A percentile compares a stretch with the other conserved stretches of the same genome.
Evolutionary conservation across 2,888 invertebrate genomes (phyloP).

Genomic region (Seira sanloemensis): DNA sequence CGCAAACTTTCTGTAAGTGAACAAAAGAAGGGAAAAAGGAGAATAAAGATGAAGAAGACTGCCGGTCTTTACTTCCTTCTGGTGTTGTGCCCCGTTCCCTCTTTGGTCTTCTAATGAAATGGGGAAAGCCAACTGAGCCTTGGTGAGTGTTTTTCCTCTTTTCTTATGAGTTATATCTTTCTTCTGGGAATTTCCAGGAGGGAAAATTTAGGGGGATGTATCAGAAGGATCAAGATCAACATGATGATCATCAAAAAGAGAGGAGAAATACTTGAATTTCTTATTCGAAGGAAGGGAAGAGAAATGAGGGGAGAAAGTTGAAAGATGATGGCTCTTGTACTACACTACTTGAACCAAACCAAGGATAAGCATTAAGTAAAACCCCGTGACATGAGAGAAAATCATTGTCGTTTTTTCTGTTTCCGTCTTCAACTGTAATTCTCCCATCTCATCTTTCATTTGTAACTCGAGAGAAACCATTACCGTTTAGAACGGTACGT

Average conservation of each 20-base stretch:
- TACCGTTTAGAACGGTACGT: neutral
- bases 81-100: neutral
- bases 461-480: neutral
- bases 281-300: constrained; percentile 14
- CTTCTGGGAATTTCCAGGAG: constrained; percentile 33
- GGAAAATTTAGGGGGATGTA: constrained; percentile 16
- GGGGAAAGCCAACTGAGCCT: constrained; percentile 55
- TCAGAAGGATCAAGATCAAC: constrained; percentile 7
- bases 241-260: constrained; percentile 30
- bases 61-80: neutral
- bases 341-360: neutral
- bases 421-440: too few relatives aligned
- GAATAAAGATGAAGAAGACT: constrained; percentile 21
- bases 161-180: constrained; percentile 51
- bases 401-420: neutral
- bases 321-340: neutral
- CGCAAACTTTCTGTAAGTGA: neutral
- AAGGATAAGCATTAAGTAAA: neutral
- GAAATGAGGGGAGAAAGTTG: constrained; percentile 11
- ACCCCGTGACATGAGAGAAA: neutral
- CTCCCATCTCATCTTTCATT: neutral
- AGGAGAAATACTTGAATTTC: neutral
- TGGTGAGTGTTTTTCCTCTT: constrained; percentile 23
- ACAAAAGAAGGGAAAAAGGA: neutral
- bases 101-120: constrained; percentile 41